These are phyloP conservation scores for Periophthalmus magnuspinnatus DNA, from an alignment of 2,797 vertebrate genomes.

Conservation along the genomic window DNA sequence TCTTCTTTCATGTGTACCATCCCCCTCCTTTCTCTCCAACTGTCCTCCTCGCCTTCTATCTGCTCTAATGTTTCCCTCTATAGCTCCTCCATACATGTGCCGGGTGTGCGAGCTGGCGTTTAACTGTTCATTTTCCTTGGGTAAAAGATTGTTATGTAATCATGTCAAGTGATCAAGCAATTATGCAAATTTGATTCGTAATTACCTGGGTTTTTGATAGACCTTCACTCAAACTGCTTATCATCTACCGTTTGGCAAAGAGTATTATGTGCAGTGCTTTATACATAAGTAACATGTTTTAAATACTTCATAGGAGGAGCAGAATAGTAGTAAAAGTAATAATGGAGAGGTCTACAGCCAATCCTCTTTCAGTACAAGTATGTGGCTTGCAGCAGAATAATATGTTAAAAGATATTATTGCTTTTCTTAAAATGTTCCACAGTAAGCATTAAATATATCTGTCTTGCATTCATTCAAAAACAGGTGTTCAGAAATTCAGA, in stretches of 20 bases:
- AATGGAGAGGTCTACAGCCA: not conserved
- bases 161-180: not conserved
- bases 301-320: not conserved
- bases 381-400: not conserved
- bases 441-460: not conserved
- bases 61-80: slow-evolving; percentile 20
- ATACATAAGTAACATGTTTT: not conserved
- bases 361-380: not conserved
- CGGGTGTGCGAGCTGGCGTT: slow-evolving; percentile 16
- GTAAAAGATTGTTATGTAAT: slow-evolving; percentile 23
- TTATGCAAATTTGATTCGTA: not conserved
- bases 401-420: not conserved
- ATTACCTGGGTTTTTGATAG: not conserved
- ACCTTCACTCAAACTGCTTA: not conserved
- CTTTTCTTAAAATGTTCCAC: not conserved
- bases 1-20: slow-evolving; percentile 58
- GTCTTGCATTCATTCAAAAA: no score
- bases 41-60: slow-evolving; percentile 6
- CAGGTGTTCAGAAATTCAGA: no score
- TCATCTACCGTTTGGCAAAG: not conserved
- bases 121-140: slow-evolving; percentile 17
- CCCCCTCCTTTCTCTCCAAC: slow-evolving; percentile 37
- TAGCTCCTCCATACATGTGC: slow-evolving; percentile 5
- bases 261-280: not conserved
- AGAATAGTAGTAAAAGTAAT: not conserved